Evolutionary conservation across 2,888 invertebrate genomes (phyloP).

Genomic region (Drosophila antonietae): DNA sequence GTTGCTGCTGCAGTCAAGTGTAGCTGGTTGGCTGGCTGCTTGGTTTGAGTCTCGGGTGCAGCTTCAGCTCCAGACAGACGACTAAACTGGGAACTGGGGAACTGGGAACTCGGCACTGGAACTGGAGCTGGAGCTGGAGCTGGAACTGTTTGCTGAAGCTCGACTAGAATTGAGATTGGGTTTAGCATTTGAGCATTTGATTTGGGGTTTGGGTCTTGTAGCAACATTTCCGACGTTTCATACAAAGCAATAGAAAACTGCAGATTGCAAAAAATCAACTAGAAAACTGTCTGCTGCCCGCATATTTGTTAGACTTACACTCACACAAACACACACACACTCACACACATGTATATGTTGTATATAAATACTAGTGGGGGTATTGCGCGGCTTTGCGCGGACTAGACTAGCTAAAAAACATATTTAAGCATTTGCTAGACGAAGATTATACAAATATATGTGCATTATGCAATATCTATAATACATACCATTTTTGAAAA

Average conservation of each 20-base stretch:
- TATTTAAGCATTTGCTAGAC: no score
- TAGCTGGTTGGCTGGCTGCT: slow-evolving; percentile 7
- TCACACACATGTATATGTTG: slow-evolving; percentile 43
- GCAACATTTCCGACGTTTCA: slow-evolving; percentile 74
- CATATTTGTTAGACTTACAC: slow-evolving; percentile 61
- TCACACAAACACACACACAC: slow-evolving; percentile 45
- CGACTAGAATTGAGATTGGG: slow-evolving; percentile 13
- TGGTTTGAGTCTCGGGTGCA: slow-evolving; percentile 46
- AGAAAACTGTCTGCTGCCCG: slow-evolving; percentile 59
- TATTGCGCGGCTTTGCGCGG: slow-evolving; percentile 4
- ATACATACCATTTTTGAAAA: no score
- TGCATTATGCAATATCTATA: not conserved
- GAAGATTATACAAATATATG: not conserved
- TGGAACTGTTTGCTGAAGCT: slow-evolving; percentile 20
- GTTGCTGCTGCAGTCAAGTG: slow-evolving; percentile 38
- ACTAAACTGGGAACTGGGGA: slow-evolving; percentile 1
- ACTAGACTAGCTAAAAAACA: not conserved
- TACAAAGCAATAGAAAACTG: slow-evolving; percentile 76
- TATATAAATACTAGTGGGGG: not conserved
- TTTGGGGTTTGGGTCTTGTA: slow-evolving; percentile 46
- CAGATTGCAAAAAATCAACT: slow-evolving; percentile 79
- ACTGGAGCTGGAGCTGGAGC: slow-evolving; percentile 5
- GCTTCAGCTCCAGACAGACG: slow-evolving; percentile 57
- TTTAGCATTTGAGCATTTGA: slow-evolving; percentile 10
- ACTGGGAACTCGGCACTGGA: slow-evolving; percentile 2